phyloP scores from a whole-genome alignment of 2,888 invertebrate species.

The Lamellibrachia satsuma region DNA sequence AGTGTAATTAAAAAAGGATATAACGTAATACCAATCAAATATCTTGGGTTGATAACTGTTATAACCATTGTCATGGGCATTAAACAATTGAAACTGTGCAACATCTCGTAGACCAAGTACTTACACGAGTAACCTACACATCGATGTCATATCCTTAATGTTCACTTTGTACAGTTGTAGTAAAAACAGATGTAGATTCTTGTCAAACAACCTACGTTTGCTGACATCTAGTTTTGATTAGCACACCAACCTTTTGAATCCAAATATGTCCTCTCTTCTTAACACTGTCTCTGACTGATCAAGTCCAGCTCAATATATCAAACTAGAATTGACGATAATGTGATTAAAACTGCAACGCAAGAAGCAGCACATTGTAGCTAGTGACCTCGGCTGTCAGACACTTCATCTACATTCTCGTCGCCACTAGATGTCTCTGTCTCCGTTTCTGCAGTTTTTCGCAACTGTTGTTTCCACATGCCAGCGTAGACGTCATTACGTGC shows the following conservation, averaged over 20 bases:
- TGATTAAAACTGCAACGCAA: neutral
- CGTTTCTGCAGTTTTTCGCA: conserved; percentile 61
- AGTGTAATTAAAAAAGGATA: neutral
- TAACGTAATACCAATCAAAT: neutral
- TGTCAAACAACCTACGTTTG: neutral
- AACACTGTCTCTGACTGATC: neutral
- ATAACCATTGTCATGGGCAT: neutral
- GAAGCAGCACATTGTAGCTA: neutral
- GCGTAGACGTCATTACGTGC: conserved; percentile 79
- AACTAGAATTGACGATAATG: neutral
- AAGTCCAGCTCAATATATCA: neutral
- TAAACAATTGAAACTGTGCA: neutral
- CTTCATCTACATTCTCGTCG: conserved; percentile 1
- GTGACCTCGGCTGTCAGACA: conserved; percentile 17
- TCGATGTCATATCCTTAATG: neutral
- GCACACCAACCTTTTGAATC: neutral
- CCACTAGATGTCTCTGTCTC: neutral
- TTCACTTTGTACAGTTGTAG: neutral
- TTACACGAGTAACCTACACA: neutral
- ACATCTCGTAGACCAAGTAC: neutral
- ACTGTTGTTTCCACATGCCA: conserved; percentile 90
- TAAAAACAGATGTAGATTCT: neutral
- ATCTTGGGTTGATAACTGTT: neutral
- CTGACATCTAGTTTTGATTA: conserved; percentile 21
- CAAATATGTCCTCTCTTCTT: neutral